phyloP scores from a whole-genome alignment of 2,113 vertebrate species.

The Bujurquina vittata region DNA sequence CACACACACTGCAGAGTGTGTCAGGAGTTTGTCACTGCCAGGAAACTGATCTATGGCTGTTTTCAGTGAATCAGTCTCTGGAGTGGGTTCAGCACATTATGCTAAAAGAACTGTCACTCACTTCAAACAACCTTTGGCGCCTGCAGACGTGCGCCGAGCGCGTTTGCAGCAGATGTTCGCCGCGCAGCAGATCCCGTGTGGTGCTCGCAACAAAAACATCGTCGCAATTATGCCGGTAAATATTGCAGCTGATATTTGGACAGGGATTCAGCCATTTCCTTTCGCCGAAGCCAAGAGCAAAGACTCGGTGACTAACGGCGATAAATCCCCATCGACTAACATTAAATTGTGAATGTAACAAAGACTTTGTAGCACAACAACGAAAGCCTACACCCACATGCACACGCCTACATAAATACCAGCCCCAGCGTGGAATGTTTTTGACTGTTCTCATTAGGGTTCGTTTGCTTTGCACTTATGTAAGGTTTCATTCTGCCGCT shows the following conservation, averaged over 20 bases:
- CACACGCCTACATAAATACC: conserved; percentile 36
- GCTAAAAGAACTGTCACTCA: conserved; percentile 24
- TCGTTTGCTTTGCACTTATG: conserved; percentile 30
- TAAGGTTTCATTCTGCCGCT: conserved; percentile 8
- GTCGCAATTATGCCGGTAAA: conserved; percentile 9
- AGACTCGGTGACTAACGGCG: conserved; percentile 20
- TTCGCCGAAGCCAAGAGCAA: conserved; percentile 19
- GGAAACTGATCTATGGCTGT: conserved; percentile 42
- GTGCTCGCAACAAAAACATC: conserved; percentile 7
- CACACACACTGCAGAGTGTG: conserved; percentile 7
- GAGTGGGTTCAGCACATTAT: conserved; percentile 22
- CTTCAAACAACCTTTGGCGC: conserved; percentile 13
- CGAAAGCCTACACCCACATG: conserved; percentile 37
- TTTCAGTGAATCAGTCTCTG: conserved; percentile 47
- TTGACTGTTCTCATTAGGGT: conserved; percentile 36
- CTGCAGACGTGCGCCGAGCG: background rate
- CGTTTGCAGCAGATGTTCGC: conserved; percentile 19
- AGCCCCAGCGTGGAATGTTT: conserved; percentile 24
- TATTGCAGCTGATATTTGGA: conserved; percentile 32
- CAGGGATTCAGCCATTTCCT: conserved; percentile 9
- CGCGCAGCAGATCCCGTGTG: background rate
- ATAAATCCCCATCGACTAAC: conserved; percentile 17
- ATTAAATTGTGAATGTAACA: conserved; percentile 43
- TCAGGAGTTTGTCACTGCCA: conserved; percentile 26
- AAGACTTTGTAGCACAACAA: conserved; percentile 30